Percentiles rank a stretch among this genome's conserved stretches.
Conservation (phyloP, 2,888 invertebrate genomes). For the Busseola fusca region DNA sequence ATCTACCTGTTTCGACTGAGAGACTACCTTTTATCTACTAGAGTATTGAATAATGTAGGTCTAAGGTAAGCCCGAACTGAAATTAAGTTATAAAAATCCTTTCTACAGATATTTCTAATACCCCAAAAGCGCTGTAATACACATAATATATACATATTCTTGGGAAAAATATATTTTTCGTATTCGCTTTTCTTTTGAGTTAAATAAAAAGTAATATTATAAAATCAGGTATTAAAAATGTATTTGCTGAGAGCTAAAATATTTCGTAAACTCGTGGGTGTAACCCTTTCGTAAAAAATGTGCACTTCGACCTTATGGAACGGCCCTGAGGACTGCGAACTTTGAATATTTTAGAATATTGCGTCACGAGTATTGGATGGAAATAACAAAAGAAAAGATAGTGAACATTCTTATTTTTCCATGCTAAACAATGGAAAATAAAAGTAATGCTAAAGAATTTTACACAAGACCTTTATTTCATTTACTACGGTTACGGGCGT, state of each 20-base stretch:
- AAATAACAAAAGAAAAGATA: not conserved
- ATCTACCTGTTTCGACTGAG: conserved; percentile 53
- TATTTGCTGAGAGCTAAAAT: conserved; percentile 30
- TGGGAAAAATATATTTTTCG: conserved; percentile 8
- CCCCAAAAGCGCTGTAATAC: conserved; percentile 31
- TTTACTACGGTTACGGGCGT: no score
- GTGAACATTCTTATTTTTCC: not conserved
- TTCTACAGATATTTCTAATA: conserved; percentile 38
- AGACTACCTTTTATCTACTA: conserved; percentile 52
- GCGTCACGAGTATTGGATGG: not conserved
- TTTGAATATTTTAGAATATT: conserved; percentile 1
- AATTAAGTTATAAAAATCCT: conserved; percentile 55
- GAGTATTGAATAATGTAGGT: conserved; percentile 56
- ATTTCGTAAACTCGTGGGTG: conserved; percentile 10
- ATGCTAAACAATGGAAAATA: no score
- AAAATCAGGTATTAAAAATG: conserved; percentile 17
- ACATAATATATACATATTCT: conserved; percentile 23
- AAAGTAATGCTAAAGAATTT: not conserved
- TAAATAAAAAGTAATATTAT: conserved; percentile 18
- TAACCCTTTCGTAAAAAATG: conserved; percentile 16
- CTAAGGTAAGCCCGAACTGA: conserved; percentile 45
- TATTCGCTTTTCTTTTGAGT: conserved; percentile 31
- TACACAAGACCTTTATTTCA: not conserved
- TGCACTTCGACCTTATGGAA: conserved; percentile 7
- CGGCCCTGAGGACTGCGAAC: not conserved